These are phyloP conservation scores for Parazoanthus atlanticus DNA, from an alignment of 92 coral and sea anemone species.

Conservation along the genomic window DNA sequence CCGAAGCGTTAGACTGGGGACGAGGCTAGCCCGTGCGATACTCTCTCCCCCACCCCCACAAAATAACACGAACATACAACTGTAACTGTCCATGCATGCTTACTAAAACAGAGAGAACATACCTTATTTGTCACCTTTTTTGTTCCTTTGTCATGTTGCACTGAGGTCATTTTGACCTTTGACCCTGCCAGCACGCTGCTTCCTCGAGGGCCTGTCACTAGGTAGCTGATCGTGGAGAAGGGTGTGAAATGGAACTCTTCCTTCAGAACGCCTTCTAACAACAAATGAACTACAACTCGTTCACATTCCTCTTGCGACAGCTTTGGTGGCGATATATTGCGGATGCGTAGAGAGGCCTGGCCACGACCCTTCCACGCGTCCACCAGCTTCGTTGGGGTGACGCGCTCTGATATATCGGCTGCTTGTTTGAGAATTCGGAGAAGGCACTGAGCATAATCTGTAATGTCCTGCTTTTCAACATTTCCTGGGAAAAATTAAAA, in stretches of 20 bases:
- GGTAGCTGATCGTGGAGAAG: constrained; percentile 87
- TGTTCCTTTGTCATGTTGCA: constrained; percentile 26
- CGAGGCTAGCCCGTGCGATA: too few species aligned
- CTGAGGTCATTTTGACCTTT: constrained; percentile 59
- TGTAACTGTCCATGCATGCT: neutral
- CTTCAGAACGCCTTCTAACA: constrained; percentile 81
- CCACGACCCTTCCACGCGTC: constrained; percentile 97
- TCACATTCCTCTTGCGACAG: constrained; percentile 80
- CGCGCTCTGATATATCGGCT: constrained; percentile 73
- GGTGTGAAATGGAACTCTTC: constrained; percentile 98
- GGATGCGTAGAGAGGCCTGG: constrained; percentile 71
- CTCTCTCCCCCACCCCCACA: too few species aligned
- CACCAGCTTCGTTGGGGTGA: constrained; percentile 83
- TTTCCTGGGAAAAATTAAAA: constrained; percentile 12
- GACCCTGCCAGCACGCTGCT: constrained; percentile 59
- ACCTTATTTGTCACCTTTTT: constrained; percentile 49
- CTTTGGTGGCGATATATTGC: constrained; percentile 66
- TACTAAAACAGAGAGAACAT: neutral
- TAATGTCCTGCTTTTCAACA: constrained; percentile 56
- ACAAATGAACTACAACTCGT: constrained; percentile 76
- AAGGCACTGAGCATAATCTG: constrained; percentile 67
- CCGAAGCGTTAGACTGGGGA: too few species aligned
- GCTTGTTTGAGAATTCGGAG: constrained; percentile 84
- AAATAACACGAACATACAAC: neutral
- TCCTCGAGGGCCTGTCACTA: constrained; percentile 87